Evolutionary conservation across 1,140 invertebrate genomes (phyloP).

Genomic region (Drosophila asahinai): DNA sequence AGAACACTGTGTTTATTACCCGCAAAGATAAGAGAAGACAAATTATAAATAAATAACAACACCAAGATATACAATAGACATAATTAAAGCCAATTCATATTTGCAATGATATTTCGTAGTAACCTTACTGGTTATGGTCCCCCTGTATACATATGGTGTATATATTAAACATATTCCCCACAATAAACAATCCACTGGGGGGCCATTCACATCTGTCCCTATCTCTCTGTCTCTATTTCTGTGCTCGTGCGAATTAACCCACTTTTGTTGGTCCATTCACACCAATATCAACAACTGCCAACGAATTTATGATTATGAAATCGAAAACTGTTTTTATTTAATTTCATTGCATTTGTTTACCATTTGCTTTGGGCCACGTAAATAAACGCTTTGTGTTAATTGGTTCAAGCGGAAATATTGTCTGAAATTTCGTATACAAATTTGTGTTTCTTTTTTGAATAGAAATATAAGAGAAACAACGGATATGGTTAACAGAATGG

Average conservation of each 20-base stretch:
- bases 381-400: constrained; percentile 33
- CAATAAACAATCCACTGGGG: constrained; percentile 6
- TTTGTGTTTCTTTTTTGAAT: not conserved
- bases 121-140: not conserved
- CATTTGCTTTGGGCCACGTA: constrained; percentile 15
- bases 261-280: constrained; percentile 58
- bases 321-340: constrained; percentile 60
- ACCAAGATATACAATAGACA: constrained; percentile 21
- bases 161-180: constrained; percentile 7
- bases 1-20: constrained; percentile 53
- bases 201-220: constrained; percentile 35
- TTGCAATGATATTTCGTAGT: constrained; percentile 20
- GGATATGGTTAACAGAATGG: not conserved
- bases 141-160: constrained; percentile 9
- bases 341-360: constrained; percentile 61
- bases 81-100: constrained; percentile 46
- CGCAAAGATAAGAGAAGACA: constrained; percentile 54
- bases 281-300: constrained; percentile 31
- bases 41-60: constrained; percentile 27
- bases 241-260: constrained; percentile 61
- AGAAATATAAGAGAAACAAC: not conserved
- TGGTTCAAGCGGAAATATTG: constrained; percentile 38
- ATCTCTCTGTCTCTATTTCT: constrained; percentile 10
- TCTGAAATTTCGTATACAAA: constrained; percentile 12
- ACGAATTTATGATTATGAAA: constrained; percentile 66